Evolutionary conservation across 2,888 invertebrate species (phyloP), one percentile per base, ranked within the genome.

Genomic region (Thysanoteuthis rhombus): DNA sequence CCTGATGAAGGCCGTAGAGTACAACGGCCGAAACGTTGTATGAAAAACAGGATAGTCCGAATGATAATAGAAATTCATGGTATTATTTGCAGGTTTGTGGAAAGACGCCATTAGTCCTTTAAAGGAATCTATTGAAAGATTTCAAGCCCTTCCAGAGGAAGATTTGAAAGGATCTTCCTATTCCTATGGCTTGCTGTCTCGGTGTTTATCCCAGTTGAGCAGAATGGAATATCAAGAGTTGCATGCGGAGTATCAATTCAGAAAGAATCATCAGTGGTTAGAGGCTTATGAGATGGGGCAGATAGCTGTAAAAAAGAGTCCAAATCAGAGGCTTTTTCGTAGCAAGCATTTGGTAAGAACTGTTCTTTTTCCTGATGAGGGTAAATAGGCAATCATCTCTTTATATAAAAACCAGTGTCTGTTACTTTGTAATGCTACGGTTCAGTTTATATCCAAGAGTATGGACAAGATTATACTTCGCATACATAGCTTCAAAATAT

Each of bases 121-220:
- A 5, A 93, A 94, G 47, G 92, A 94, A 39, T 94, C 95, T 0
- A 92, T 94, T 32, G 42, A 93, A 10, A 91, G 93, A 12, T 94
- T 94, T 92, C 91, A 94, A 32, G 47, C 92, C 16, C 93, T 95
- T 38, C 92, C 93, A 4, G 89, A 32, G 8, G 75, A 93, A 28
- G 95, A 95, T 75, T 32, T 93, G 89, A 95, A 95, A 89, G 95
- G 95, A 36, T 94, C 93, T 16, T 94, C 94, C n/a, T 94, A 94
- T 25, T 94, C 95, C 1, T 93, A 94, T 47, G 93, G 93, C 6
- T 93, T 95, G 38, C 93, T 95, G 39, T 93, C 94, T 38, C 93
- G 93, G 32, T 94, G 94, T 75, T 92, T 95, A 89, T 94, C 93
- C 1, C 94, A 93, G 22, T 92, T 95, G 89, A 94, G 90, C 22